Conservation (phyloP, 2,113 vertebrate genomes). For the Shinisaurus crocodilurus region DNA sequence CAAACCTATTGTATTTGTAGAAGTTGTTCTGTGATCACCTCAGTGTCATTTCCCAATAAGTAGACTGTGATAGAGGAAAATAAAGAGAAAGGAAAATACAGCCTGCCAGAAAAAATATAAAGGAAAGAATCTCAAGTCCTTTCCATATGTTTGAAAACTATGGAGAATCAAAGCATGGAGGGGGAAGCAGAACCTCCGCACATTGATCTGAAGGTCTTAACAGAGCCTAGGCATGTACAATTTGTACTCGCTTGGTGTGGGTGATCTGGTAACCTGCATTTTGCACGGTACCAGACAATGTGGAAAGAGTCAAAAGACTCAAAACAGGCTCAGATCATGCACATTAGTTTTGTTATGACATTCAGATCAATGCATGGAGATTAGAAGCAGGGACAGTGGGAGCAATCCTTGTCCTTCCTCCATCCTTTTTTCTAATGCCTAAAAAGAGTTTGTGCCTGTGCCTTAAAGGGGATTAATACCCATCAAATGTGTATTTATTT, state of each 20-base stretch:
- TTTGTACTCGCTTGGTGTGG: not conserved
- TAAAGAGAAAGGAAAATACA: not conserved
- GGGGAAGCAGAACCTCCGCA: too few relatives aligned
- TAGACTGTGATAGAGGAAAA: not conserved
- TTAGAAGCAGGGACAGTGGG: too few relatives aligned
- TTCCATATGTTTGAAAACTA: not conserved
- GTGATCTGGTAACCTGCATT: not conserved
- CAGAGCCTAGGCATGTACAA: not conserved
- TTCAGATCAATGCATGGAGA: not conserved
- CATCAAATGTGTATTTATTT: too few relatives aligned
- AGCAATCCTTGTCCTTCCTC: not conserved
- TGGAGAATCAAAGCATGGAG: too few relatives aligned
- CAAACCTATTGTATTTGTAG: not conserved
- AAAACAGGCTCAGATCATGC: too few relatives aligned
- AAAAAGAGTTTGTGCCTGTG: not conserved
- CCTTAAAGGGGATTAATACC: too few relatives aligned
- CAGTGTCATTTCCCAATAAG: not conserved
- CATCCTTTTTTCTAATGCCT: not conserved
- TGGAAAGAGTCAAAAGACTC: not conserved
- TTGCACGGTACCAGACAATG: not conserved
- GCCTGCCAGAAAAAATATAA: not conserved
- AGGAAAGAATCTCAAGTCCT: not conserved
- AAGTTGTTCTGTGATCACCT: not conserved
- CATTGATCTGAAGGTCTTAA: not conserved
- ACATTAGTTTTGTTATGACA: not conserved